A percentile compares a stretch with the other conserved stretches of the same genome.
These are phyloP conservation scores for Chirona hameri DNA, from an alignment of 2,888 invertebrate species.

Conservation along the genomic window DNA sequence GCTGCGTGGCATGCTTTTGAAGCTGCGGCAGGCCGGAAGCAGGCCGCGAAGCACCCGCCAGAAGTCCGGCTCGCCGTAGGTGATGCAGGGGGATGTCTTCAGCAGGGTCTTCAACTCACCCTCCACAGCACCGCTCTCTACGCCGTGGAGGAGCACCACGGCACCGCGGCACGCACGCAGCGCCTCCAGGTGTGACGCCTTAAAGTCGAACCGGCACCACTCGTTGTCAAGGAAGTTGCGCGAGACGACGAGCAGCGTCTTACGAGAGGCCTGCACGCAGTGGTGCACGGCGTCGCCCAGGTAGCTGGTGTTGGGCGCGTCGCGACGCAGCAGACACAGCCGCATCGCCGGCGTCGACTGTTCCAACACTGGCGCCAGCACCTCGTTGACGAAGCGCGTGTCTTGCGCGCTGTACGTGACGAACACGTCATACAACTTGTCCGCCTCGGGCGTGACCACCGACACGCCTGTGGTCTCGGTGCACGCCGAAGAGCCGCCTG, in stretches of 20 bases:
- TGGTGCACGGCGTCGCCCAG: slow-evolving; percentile 79
- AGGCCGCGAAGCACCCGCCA: slow-evolving; percentile 89
- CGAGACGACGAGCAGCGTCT: slow-evolving; percentile 81
- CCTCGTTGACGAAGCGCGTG: slow-evolving; percentile 83
- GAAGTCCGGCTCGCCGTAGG: slow-evolving; percentile 86
- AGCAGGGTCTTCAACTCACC: slow-evolving; percentile 72
- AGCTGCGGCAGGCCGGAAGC: slow-evolving; percentile 53
- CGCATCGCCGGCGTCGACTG: slow-evolving; percentile 70
- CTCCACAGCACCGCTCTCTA: slow-evolving; percentile 73
- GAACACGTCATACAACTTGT: slow-evolving; percentile 86
- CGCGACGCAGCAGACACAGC: slow-evolving; percentile 85
- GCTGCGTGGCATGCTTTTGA: background rate
- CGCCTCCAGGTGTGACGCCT: slow-evolving; percentile 80
- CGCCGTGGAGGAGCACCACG: slow-evolving; percentile 76
- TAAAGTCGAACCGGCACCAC: slow-evolving; percentile 85
- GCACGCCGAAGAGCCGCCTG: background rate
- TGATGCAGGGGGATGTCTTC: slow-evolving; percentile 75
- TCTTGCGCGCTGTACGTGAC: slow-evolving; percentile 92
- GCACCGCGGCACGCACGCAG: slow-evolving; percentile 63
- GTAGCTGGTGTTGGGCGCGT: slow-evolving; percentile 81
- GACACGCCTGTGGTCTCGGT: background rate
- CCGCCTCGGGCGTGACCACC: background rate
- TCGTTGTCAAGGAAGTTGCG: slow-evolving; percentile 82
- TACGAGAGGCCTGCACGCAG: slow-evolving; percentile 65
- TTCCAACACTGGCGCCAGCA: slow-evolving; percentile 82